These are phyloP conservation scores for Gnatocerus cornutus DNA, from an alignment of 2,888 invertebrate species.

Conservation along the genomic window DNA sequence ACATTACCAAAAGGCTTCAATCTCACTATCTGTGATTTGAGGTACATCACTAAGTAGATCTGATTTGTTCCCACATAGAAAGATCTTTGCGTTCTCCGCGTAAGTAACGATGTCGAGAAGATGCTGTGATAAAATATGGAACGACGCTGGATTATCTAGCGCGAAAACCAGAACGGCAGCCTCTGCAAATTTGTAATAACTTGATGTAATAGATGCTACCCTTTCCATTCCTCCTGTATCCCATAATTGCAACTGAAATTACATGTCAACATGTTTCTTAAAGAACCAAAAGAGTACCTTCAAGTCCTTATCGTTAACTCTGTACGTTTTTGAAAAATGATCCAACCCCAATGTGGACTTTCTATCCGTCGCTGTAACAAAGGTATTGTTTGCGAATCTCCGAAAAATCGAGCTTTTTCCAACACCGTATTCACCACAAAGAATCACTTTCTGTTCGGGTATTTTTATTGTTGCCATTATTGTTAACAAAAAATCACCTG, in stretches of 20 bases:
- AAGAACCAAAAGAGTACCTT: slow-evolving; percentile 75
- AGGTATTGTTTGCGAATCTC: slow-evolving; percentile 91
- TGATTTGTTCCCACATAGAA: slow-evolving; percentile 93
- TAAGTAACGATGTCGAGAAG: slow-evolving; percentile 94
- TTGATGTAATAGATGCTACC: slow-evolving; percentile 94
- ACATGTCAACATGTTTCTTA: neutral
- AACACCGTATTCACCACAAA: slow-evolving; percentile 96
- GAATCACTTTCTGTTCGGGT: slow-evolving; percentile 92
- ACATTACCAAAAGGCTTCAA: slow-evolving; percentile 87
- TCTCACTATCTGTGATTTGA: slow-evolving; percentile 89
- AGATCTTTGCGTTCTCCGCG: slow-evolving; percentile 96
- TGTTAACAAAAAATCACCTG: slow-evolving; percentile 7
- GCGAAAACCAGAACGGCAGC: slow-evolving; percentile 95
- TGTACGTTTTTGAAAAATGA: slow-evolving; percentile 89
- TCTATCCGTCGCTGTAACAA: slow-evolving; percentile 86
- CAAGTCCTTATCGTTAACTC: slow-evolving; percentile 83
- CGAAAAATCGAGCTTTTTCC: slow-evolving; percentile 96
- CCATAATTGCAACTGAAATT: slow-evolving; percentile 90
- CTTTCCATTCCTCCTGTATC: slow-evolving; percentile 98
- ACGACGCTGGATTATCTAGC: slow-evolving; percentile 91
- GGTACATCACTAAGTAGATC: slow-evolving; percentile 81
- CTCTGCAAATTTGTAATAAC: slow-evolving; percentile 96
- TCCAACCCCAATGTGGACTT: slow-evolving; percentile 93
- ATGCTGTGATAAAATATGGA: slow-evolving; percentile 93
- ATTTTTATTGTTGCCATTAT: slow-evolving; percentile 87